Percentiles rank a stretch among this genome's conserved stretches.
Conservation (phyloP, 2,113 vertebrate species). For the Stigmatopora argus region DNA sequence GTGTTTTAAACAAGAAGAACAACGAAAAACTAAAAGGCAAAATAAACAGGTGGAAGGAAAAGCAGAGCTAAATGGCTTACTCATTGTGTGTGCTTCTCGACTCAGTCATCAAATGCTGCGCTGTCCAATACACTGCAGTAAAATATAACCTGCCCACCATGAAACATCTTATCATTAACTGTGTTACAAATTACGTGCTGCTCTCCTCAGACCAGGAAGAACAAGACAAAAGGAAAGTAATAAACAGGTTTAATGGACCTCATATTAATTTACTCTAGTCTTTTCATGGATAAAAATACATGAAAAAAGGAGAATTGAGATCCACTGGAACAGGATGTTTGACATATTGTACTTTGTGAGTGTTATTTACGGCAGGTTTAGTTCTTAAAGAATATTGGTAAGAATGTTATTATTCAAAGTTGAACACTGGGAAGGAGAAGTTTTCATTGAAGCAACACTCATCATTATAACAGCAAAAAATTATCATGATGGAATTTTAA, state of each 20-base stretch:
- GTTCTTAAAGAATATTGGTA: not conserved
- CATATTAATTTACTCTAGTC: not conserved
- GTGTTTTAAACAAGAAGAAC: not conserved
- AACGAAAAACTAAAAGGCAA: conserved; percentile 21
- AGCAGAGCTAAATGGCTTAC: conserved; percentile 62
- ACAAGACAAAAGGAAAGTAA: conserved; percentile 1
- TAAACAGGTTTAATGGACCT: conserved; percentile 8
- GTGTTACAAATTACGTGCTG: conserved; percentile 41
- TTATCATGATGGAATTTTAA: no score
- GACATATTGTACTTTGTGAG: not conserved
- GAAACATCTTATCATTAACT: conserved; percentile 63
- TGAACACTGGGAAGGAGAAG: not conserved
- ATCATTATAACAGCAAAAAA: no score
- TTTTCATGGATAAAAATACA: not conserved
- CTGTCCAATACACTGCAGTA: conserved; percentile 26
- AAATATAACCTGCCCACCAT: conserved; percentile 45
- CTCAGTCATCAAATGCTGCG: conserved; percentile 36
- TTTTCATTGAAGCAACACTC: no score
- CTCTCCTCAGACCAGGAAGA: conserved; percentile 14
- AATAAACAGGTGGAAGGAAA: conserved; percentile 17
- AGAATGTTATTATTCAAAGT: not conserved
- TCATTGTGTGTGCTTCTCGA: conserved; percentile 60
- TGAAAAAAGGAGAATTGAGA: not conserved
- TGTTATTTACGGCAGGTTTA: not conserved
- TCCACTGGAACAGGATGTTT: not conserved